Evolutionary conservation across 2,888 invertebrate genomes (phyloP).

Genomic region (Pycnomerus fuliginosus): DNA sequence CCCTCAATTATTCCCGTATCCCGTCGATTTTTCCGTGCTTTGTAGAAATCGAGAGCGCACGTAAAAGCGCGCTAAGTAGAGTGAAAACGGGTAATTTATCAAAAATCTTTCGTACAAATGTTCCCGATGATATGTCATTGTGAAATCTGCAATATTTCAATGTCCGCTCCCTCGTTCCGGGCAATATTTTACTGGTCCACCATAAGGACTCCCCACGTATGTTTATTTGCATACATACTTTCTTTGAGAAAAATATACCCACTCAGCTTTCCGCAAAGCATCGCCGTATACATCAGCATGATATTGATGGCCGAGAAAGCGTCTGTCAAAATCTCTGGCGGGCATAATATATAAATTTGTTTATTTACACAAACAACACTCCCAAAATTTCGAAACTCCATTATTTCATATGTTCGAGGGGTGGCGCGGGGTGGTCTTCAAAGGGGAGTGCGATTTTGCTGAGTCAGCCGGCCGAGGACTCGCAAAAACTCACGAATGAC

Average conservation of each 20-base stretch:
- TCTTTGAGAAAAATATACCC: constrained; percentile 52
- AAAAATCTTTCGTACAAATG: constrained; percentile 52
- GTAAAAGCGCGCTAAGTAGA: constrained; percentile 13
- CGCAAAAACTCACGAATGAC: constrained; percentile 49
- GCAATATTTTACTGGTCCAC: constrained; percentile 52
- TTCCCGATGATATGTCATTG: constrained; percentile 53
- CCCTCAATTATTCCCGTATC: neutral
- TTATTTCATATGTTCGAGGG: constrained; percentile 1
- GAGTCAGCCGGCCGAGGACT: constrained; percentile 46
- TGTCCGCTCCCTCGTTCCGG: constrained; percentile 49
- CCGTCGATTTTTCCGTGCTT: neutral
- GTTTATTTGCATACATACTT: constrained; percentile 51
- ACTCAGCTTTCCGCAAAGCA: constrained; percentile 48
- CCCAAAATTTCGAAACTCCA: constrained; percentile 21
- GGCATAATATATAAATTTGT: constrained; percentile 42
- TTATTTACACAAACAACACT: constrained; percentile 22
- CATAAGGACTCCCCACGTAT: constrained; percentile 46
- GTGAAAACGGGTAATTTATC: constrained; percentile 42
- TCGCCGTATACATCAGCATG: constrained; percentile 45
- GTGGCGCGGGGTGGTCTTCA: constrained; percentile 46
- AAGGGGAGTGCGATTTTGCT: constrained; percentile 51
- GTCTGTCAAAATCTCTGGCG: constrained; percentile 51
- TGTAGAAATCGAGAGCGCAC: constrained; percentile 2
- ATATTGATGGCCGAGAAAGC: constrained; percentile 51
- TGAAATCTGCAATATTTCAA: constrained; percentile 53